A percentile compares a stretch with the other conserved stretches of the same genome.
These are phyloP conservation scores for Mesoclemmys tuberculata DNA, from an alignment of 2,113 vertebrate species.

Conservation along the genomic window DNA sequence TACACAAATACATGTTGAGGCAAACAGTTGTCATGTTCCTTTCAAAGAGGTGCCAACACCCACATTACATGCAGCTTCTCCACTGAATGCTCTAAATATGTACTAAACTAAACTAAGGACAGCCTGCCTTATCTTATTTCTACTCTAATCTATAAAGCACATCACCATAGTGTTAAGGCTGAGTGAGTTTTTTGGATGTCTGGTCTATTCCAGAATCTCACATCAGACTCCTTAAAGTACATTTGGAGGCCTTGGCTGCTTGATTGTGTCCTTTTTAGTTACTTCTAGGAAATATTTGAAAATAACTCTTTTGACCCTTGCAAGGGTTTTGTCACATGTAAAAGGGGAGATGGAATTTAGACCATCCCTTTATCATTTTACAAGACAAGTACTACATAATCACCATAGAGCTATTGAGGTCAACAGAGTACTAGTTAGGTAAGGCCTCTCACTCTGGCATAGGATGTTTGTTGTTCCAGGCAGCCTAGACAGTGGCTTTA, in stretches of 20 bases:
- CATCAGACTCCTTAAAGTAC: neutral
- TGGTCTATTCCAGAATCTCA: too few species aligned
- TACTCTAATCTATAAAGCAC: neutral
- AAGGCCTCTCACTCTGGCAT: neutral
- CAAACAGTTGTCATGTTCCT: neutral
- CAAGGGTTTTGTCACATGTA: neutral
- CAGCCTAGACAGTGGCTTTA: neutral
- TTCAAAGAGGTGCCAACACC: neutral
- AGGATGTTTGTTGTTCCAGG: neutral
- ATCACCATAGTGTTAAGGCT: neutral
- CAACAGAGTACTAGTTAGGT: neutral
- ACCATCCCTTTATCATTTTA: too few species aligned
- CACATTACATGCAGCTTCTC: neutral
- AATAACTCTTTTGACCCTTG: neutral
- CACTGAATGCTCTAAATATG: neutral
- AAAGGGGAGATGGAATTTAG: neutral
- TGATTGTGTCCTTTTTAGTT: neutral
- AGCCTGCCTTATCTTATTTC: neutral
- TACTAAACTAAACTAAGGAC: too few species aligned
- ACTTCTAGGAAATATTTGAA: neutral
- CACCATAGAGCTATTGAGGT: neutral
- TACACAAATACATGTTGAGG: neutral
- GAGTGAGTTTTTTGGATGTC: too few species aligned
- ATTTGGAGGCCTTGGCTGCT: neutral
- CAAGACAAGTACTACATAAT: neutral